phyloP scores from a whole-genome alignment of 2,113 vertebrate species.

The Crocuta crocuta region DNA sequence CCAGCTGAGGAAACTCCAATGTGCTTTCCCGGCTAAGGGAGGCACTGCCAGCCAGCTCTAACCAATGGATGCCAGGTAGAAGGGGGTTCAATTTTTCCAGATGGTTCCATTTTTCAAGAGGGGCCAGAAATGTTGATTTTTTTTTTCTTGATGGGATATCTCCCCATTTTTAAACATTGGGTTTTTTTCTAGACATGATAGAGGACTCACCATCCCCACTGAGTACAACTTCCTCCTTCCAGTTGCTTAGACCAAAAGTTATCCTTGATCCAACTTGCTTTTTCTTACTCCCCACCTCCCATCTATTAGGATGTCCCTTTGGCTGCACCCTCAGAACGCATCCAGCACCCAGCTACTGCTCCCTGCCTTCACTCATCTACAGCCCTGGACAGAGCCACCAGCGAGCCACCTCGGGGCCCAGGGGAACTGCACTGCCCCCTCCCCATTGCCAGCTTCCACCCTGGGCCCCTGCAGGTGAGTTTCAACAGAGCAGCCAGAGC shows the following conservation, averaged over 20 bases:
- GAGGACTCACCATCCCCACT: background rate
- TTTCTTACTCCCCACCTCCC: background rate
- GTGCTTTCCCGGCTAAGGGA: background rate
- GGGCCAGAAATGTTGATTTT: background rate
- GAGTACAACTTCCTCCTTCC: background rate
- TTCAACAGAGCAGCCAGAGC: background rate
- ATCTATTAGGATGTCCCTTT: background rate
- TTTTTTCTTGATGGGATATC: background rate
- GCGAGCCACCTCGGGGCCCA: background rate
- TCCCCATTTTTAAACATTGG: background rate
- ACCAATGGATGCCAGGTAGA: background rate
- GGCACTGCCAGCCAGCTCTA: rapidly evolving
- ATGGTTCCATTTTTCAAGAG: background rate
- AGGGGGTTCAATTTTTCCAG: background rate
- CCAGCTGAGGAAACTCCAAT: background rate
- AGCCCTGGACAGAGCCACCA: background rate
- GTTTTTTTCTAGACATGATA: background rate
- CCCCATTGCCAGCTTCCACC: background rate
- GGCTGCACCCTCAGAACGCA: background rate
- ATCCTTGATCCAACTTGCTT: background rate
- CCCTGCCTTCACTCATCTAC: background rate
- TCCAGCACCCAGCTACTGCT: background rate
- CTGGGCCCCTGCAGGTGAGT: background rate
- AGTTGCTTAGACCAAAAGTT: background rate
- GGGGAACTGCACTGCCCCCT: background rate